These are phyloP conservation scores for Conistra vaccinii DNA, from an alignment of 2,888 invertebrate species.

Conservation along the genomic window DNA sequence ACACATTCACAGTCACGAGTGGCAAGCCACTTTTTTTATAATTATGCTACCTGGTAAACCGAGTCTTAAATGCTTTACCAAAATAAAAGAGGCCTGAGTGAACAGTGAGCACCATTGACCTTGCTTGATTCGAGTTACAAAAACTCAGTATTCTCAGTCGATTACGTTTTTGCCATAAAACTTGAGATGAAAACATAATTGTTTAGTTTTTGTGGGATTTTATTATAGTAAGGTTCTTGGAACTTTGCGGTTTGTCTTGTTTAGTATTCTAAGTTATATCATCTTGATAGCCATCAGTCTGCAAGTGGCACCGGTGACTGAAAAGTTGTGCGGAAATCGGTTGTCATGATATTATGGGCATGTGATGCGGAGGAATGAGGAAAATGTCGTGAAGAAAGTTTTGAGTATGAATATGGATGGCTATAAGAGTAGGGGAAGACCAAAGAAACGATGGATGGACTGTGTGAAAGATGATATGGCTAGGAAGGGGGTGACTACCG, in stretches of 20 bases:
- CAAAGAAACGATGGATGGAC: too few species aligned
- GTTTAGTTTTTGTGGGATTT: constrained; percentile 31
- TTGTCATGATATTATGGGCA: too few species aligned
- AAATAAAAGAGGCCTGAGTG: constrained; percentile 21
- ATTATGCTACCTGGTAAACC: neutral
- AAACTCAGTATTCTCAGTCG: constrained; percentile 23
- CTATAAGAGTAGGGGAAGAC: too few species aligned
- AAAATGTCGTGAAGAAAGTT: too few species aligned
- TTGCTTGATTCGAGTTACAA: constrained; percentile 27
- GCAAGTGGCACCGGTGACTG: neutral
- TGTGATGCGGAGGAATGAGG: too few species aligned
- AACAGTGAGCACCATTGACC: constrained; percentile 39
- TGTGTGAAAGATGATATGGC: too few species aligned
- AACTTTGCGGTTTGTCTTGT: neutral
- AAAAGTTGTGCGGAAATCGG: neutral
- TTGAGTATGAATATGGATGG: too few species aligned
- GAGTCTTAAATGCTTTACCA: neutral
- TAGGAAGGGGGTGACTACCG: too few species aligned
- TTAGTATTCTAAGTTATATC: constrained; percentile 9
- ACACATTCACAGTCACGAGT: neutral
- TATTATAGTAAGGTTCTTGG: constrained; percentile 12
- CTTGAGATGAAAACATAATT: constrained; percentile 32
- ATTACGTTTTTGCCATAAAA: constrained; percentile 42
- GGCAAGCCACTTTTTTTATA: neutral
- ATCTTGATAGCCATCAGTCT: neutral